Evolutionary conservation across 2,797 vertebrate genomes (phyloP).

Genomic region (Myoxocephalus aenaeus): DNA sequence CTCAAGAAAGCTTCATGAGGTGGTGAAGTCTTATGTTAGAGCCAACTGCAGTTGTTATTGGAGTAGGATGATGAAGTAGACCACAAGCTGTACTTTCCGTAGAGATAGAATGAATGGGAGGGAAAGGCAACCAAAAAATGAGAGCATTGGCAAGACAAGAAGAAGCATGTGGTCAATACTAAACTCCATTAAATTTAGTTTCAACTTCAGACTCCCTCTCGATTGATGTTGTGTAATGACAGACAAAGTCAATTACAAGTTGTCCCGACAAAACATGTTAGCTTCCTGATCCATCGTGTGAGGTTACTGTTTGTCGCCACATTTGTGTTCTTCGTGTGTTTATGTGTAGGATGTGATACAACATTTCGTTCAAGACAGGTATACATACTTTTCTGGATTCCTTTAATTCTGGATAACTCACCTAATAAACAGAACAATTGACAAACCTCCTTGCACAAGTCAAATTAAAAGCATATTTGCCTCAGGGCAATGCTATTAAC

Average conservation of each 20-base stretch:
- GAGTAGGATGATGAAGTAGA: conserved; percentile 23
- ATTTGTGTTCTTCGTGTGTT: not conserved
- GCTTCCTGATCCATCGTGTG: conserved; percentile 9
- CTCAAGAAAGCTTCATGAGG: conserved; percentile 17
- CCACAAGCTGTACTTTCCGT: conserved; percentile 24
- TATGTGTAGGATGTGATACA: not conserved
- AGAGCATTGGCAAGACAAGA: conserved; percentile 19
- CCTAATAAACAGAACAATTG: conserved; percentile 44
- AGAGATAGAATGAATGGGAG: not conserved
- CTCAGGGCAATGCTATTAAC: conserved; percentile 38
- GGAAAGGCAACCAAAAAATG: conserved; percentile 6
- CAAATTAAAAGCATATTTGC: conserved; percentile 46
- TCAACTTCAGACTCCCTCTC: conserved; percentile 17
- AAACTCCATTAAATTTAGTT: conserved; percentile 32
- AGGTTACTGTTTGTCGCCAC: conserved; percentile 21
- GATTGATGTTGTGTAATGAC: conserved; percentile 33
- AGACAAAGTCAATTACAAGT: conserved; percentile 30
- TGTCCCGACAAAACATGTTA: conserved; percentile 3
- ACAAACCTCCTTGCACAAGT: conserved; percentile 27
- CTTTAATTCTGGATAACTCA: conserved; percentile 26
- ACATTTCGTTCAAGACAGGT: not conserved
- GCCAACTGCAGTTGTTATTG: conserved; percentile 35
- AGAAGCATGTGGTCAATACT: conserved; percentile 36
- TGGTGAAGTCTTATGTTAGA: conserved; percentile 4
- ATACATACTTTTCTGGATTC: not conserved